Conservation (phyloP, 2,888 invertebrate species). For the Cataglyphis rosenhaueri region DNA sequence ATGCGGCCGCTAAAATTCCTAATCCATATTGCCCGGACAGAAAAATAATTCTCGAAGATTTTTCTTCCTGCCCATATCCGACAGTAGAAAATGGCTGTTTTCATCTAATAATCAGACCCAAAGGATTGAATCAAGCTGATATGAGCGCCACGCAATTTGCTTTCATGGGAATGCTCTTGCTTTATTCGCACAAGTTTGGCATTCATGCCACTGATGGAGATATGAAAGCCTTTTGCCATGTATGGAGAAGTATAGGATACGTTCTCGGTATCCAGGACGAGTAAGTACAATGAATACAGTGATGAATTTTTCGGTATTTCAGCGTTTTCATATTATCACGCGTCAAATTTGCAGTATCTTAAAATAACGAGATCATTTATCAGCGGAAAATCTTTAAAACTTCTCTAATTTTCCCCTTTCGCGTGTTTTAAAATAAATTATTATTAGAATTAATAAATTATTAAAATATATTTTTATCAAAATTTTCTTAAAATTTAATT, state of each 20-base stretch:
- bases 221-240: not conserved
- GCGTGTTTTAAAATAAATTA: constrained; percentile 1
- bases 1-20: not conserved
- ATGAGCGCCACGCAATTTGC: constrained; percentile 8
- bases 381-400: not conserved
- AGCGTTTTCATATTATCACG: not conserved
- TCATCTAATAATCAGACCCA: not conserved
- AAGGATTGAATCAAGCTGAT: constrained; percentile 26
- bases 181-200: not conserved
- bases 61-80: not conserved
- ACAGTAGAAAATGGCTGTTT: not conserved
- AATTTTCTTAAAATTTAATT: not conserved
- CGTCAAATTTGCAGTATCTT: not conserved
- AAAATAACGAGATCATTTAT: not conserved
- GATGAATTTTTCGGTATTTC: not conserved
- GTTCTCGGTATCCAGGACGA: constrained; percentile 5
- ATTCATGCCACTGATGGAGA: not conserved
- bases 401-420: not conserved
- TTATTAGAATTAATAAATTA: too few relatives aligned
- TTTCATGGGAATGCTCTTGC: not conserved
- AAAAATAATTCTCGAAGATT: not conserved
- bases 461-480: not conserved
- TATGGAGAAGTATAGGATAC: constrained; percentile 10
- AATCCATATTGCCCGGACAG: not conserved
- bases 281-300: not conserved